A percentile compares a stretch with the other conserved stretches of the same genome.
phyloP scores from a whole-genome alignment of 1,140 invertebrate genomes.

The Drosophila lini region DNA sequence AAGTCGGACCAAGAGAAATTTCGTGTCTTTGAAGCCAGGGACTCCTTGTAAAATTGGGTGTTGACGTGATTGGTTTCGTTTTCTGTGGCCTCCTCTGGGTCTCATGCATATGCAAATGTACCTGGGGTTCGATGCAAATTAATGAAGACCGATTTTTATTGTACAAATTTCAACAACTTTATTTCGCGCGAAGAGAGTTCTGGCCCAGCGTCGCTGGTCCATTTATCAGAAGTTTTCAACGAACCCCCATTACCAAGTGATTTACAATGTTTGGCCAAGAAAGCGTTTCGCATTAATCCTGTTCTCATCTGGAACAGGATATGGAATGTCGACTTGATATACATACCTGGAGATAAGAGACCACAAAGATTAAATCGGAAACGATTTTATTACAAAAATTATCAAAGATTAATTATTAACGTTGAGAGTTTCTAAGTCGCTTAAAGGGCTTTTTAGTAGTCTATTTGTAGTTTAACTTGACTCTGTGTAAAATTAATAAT shows the following conservation, averaged over 20 bases:
- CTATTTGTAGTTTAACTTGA: not conserved
- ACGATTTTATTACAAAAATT: not conserved
- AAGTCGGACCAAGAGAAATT: conserved; percentile 62
- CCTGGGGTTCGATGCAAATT: conserved; percentile 60
- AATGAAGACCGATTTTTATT: conserved; percentile 77
- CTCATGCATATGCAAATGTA: conserved; percentile 59
- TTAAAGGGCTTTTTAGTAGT: not conserved
- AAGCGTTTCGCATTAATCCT: conserved; percentile 54
- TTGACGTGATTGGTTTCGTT: conserved; percentile 72
- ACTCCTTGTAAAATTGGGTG: conserved; percentile 67
- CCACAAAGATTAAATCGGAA: not conserved
- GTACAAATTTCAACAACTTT: conserved; percentile 76
- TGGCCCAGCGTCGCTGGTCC: conserved; percentile 5
- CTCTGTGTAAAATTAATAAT: too few species aligned
- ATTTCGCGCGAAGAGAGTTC: conserved; percentile 38
- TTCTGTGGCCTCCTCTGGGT: conserved; percentile 13
- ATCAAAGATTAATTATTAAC: not conserved
- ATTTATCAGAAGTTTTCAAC: conserved; percentile 52
- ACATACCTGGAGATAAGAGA: not conserved
- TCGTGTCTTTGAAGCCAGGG: conserved; percentile 4
- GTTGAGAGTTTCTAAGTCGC: not conserved
- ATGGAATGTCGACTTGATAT: not conserved
- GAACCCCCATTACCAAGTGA: conserved; percentile 36
- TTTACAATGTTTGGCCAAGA: conserved; percentile 67
- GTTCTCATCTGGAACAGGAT: not conserved